Base-by-base conservation (phyloP, 2,888 invertebrate genomes). In the Thera britannica region DNA sequence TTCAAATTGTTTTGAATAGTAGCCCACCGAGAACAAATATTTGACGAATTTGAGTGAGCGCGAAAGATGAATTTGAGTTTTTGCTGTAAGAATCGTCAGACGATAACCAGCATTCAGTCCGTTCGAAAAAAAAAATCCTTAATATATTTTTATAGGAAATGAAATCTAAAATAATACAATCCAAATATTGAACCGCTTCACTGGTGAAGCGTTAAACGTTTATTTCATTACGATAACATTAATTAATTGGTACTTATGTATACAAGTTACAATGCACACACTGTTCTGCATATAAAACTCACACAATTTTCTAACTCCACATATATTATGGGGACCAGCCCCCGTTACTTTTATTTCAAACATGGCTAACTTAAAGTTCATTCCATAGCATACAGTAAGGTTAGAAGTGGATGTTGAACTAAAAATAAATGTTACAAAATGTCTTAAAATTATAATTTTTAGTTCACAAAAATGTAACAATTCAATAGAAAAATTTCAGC, bases 321-420 rank as follows among this genome's bases (percentile, higher is more conserved):
- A 85, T 82, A 83, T 80, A 82, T 80, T 83, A 82, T 82, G 80
- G 88, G 93, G 88, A 82, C 92, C 93, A 92, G 93, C 92, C 93
- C 92, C 87, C 87, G 80, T 79, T 78, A 75, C 83, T 84, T 85
- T 83, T 84, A 83, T 79, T 83, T 83, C 82, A 84, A 86, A 84
- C 83, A 82, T 80, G 74, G 62, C 70, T 68, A 67, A 69, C 67
- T 65, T 69, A 69, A 55, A 62, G 55, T 63, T 68, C 59, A 59
- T 55, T 46, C 9, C 8, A 64, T 61, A 67, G 51, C 56, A 59
- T 59, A 76, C 75, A 79, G 73, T 81, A 76, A 71, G 75, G 78
- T 80, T 82, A 81, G 75, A 71, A 77, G 68, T 77, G 75, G 75
- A 76, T 76, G 78, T 71, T 74, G 73, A 73, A 60, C 56, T 62